Conservation (phyloP, 2,113 vertebrate genomes). For the Collichthys lucidus region DNA sequence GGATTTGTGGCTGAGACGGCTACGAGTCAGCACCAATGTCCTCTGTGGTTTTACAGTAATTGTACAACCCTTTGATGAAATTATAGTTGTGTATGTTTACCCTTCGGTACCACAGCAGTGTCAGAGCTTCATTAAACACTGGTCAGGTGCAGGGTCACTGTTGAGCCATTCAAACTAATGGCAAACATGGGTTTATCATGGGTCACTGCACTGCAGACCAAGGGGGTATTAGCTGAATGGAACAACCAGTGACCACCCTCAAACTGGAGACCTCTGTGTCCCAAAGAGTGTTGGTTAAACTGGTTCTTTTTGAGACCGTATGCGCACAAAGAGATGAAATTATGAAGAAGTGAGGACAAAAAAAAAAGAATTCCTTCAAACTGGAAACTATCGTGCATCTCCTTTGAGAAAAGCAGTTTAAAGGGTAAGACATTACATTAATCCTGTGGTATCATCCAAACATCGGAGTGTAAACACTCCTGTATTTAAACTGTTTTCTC, state of each 20-base stretch:
- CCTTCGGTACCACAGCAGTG: background rate
- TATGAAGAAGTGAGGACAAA: no score
- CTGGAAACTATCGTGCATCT: background rate
- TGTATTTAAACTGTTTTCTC: slow-evolving; percentile 34
- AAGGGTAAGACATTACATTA: slow-evolving; percentile 19
- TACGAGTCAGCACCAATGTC: background rate
- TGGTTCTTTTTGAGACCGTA: background rate
- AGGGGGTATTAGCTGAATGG: background rate
- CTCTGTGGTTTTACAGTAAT: background rate
- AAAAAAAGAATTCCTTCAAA: background rate
- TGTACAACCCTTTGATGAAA: background rate
- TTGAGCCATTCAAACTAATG: slow-evolving; percentile 2
- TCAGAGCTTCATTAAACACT: slow-evolving; percentile 3
- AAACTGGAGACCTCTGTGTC: background rate
- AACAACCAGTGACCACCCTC: background rate
- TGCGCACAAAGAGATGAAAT: no score
- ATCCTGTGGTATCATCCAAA: slow-evolving; percentile 8
- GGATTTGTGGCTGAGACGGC: background rate
- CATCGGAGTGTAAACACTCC: slow-evolving; percentile 24
- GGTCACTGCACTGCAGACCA: slow-evolving; percentile 8
- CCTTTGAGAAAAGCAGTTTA: slow-evolving; percentile 6
- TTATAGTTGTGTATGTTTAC: background rate
- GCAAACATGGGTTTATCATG: background rate
- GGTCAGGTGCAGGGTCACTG: slow-evolving; percentile 30
- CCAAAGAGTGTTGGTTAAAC: background rate